These are phyloP conservation scores for Aphelinus atriplicis DNA, from an alignment of 1,140 invertebrate genomes.

Conservation along the genomic window DNA sequence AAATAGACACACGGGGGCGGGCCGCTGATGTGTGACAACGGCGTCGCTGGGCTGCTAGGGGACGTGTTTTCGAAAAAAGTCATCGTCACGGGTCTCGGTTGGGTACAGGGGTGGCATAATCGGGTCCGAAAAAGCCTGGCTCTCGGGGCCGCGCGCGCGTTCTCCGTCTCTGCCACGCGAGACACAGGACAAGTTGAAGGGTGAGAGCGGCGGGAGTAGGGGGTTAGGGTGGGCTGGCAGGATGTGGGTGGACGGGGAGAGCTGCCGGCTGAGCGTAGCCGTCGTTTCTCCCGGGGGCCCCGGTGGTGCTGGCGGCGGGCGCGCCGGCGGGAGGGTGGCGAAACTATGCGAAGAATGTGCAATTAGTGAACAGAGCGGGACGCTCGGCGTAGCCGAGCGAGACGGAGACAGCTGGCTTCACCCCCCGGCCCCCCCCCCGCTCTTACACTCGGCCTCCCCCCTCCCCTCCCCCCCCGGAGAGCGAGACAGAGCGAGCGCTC, in stretches of 20 bases:
- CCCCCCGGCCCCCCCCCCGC: too few relatives aligned
- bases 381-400: not conserved
- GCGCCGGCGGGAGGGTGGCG: conserved; percentile 65
- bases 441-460: too few relatives aligned
- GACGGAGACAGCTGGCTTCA: conserved; percentile 14
- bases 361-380: conserved; percentile 80
- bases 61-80: too few relatives aligned
- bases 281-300: conserved; percentile 23
- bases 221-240: conserved; percentile 12
- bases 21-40: too few relatives aligned
- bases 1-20: too few relatives aligned
- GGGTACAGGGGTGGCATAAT: too few relatives aligned
- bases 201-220: conserved; percentile 9
- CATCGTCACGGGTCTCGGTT: too few relatives aligned
- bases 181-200: conserved; percentile 38
- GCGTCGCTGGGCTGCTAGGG: too few relatives aligned
- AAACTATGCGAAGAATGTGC: conserved; percentile 91
- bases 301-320: conserved; percentile 53
- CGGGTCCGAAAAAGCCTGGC: too few relatives aligned
- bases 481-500: conserved; percentile 5
- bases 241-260: conserved; percentile 47
- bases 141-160: too few relatives aligned
- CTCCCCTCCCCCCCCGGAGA: not conserved
- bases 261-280: not conserved
- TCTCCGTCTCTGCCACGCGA: too few relatives aligned